Percentiles rank a stretch among this genome's conserved stretches.
Evolutionary conservation across 2,888 invertebrate genomes (phyloP).

Genomic region (Brenthis daphne): DNA sequence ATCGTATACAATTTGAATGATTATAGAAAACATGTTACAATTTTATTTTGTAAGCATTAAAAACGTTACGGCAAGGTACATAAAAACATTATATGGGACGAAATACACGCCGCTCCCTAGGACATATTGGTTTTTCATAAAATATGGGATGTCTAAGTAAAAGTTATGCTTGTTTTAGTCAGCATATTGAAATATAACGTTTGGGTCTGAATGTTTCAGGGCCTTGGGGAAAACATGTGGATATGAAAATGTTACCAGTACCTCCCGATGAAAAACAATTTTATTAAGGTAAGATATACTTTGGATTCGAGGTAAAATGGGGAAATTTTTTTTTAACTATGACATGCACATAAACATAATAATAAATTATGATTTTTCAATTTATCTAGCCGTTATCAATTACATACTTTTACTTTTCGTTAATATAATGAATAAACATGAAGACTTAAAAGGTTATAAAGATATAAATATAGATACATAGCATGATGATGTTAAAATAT

Average conservation of each 20-base stretch:
- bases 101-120: slow-evolving; percentile 19
- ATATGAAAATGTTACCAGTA: slow-evolving; percentile 48
- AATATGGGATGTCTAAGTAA: slow-evolving; percentile 56
- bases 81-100: not conserved
- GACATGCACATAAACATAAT: too few species aligned
- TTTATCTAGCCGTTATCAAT: too few species aligned
- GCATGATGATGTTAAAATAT: too few species aligned
- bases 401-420: too few species aligned
- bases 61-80: not conserved
- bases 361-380: too few species aligned
- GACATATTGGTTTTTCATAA: slow-evolving; percentile 52
- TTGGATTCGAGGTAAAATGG: not conserved
- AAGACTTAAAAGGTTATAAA: too few species aligned
- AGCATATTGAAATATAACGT: slow-evolving; percentile 76
- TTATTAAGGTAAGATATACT: slow-evolving; percentile 49
- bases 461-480: too few species aligned
- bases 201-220: slow-evolving; percentile 66
- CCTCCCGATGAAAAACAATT: slow-evolving; percentile 45
- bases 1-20: not conserved
- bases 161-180: slow-evolving; percentile 64
- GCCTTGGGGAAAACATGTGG: slow-evolving; percentile 52
- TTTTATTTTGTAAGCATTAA: slow-evolving; percentile 8
- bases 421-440: too few species aligned
- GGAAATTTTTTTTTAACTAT: slow-evolving; percentile 20
- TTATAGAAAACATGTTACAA: not conserved